Evolutionary conservation across 2,888 invertebrate species (phyloP).

Genomic region (Clunio marinus): DNA sequence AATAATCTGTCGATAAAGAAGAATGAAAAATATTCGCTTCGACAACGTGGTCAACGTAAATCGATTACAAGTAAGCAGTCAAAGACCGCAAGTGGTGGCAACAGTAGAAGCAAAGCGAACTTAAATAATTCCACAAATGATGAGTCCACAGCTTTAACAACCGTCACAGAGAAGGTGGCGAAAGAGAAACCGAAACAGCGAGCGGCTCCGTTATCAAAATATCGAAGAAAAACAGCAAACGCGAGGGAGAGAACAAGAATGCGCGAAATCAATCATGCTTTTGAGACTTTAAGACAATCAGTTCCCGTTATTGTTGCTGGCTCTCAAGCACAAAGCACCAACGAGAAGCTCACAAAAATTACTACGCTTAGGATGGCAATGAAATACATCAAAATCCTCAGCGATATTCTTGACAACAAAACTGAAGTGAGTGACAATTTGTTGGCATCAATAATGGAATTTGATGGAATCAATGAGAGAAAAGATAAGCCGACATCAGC

Average conservation of each 20-base stretch:
- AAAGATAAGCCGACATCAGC: background rate
- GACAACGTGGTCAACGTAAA: slow-evolving; percentile 61
- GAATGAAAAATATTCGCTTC: slow-evolving; percentile 62
- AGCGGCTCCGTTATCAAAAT: slow-evolving; percentile 77
- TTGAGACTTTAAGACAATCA: slow-evolving; percentile 72
- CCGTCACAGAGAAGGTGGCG: slow-evolving; percentile 25
- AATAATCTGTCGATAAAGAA: slow-evolving; percentile 43
- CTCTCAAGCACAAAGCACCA: slow-evolving; percentile 51
- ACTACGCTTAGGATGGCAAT: slow-evolving; percentile 81
- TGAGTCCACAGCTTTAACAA: slow-evolving; percentile 35
- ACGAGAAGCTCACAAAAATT: slow-evolving; percentile 84
- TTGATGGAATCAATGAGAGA: background rate
- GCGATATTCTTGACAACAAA: slow-evolving; percentile 55
- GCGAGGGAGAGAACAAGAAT: slow-evolving; percentile 81
- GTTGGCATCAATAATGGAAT: slow-evolving; percentile 28
- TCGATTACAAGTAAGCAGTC: slow-evolving; percentile 44
- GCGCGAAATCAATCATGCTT: slow-evolving; percentile 86
- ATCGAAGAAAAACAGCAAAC: slow-evolving; percentile 84
- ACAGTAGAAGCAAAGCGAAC: slow-evolving; percentile 16
- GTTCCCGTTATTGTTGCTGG: slow-evolving; percentile 58
- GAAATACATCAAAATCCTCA: slow-evolving; percentile 77
- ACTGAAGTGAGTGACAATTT: slow-evolving; percentile 16
- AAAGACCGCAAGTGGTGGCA: background rate
- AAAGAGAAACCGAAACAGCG: slow-evolving; percentile 57
- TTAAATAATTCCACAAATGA: slow-evolving; percentile 24